phyloP scores from a whole-genome alignment of 2,888 invertebrate species.

The Blastobasis adustella region DNA sequence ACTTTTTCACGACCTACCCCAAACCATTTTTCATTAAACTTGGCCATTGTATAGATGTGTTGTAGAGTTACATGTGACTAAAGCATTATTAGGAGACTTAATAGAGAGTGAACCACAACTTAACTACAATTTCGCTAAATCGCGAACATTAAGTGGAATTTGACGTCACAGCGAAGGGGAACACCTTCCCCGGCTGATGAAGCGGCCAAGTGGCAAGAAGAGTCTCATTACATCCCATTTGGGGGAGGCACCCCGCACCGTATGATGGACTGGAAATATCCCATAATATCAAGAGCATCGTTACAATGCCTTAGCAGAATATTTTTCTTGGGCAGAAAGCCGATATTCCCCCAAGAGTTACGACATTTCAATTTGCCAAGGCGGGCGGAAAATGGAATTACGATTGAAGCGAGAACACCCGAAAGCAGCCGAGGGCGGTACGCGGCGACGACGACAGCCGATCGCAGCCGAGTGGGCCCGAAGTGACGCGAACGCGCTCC shows the following conservation, averaged over 20 bases:
- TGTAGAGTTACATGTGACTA: not conserved
- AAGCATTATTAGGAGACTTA: not conserved
- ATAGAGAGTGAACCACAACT: not conserved
- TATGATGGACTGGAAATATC: conserved; percentile 70
- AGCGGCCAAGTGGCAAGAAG: conserved; percentile 50
- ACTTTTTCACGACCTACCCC: conserved; percentile 29
- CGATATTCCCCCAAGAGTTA: conserved; percentile 76
- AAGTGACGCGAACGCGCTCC: conserved; percentile 42
- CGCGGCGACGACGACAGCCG: conserved; percentile 11
- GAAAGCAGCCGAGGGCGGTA: conserved; percentile 45
- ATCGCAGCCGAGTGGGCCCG: conserved; percentile 40
- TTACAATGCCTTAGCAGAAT: conserved; percentile 70
- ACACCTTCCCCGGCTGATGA: conserved; percentile 25
- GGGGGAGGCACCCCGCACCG: conserved; percentile 52
- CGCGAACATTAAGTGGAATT: conserved; percentile 23
- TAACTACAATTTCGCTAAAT: conserved; percentile 2
- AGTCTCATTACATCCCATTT: conserved; percentile 32
- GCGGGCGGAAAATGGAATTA: conserved; percentile 76
- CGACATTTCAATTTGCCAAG: conserved; percentile 77
- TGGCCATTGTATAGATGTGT: too few relatives aligned
- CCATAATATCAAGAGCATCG: conserved; percentile 65
- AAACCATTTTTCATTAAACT: conserved; percentile 12
- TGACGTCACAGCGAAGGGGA: conserved; percentile 39
- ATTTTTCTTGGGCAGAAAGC: conserved; percentile 74
- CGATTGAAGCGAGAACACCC: conserved; percentile 69